Evolutionary conservation across 2,797 vertebrate species (phyloP).

Genomic region (Sebastes taczanowskii): DNA sequence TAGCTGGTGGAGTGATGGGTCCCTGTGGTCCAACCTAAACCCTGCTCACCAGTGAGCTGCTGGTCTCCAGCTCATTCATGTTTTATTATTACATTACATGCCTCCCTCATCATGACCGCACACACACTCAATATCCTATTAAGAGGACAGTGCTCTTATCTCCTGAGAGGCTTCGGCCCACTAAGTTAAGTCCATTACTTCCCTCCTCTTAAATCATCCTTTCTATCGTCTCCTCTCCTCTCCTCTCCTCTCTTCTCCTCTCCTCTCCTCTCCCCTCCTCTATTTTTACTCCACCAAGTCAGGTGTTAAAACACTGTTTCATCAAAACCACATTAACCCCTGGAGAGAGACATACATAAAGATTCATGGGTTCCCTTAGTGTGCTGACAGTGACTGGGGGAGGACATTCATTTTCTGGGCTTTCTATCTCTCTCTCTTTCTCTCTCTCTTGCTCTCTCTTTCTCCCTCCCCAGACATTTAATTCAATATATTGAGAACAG

Average conservation of each 20-base stretch:
- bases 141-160: conserved; percentile 69
- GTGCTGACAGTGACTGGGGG: conserved; percentile 62
- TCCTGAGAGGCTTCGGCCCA: conserved; percentile 64
- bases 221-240: conserved; percentile 7
- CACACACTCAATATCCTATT: conserved; percentile 71
- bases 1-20: conserved; percentile 68
- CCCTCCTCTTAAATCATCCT: conserved; percentile 61
- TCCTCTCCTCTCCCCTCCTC: not conserved
- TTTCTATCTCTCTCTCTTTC: conserved; percentile 18
- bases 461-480: conserved; percentile 40
- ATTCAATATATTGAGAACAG: conserved; percentile 64
- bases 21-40: conserved; percentile 70
- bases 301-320: conserved; percentile 73
- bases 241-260: not conserved
- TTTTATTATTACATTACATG: conserved; percentile 76
- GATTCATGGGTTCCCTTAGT: conserved; percentile 65
- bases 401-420: conserved; percentile 64
- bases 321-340: conserved; percentile 77
- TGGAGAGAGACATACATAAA: conserved; percentile 69
- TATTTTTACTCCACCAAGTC: conserved; percentile 50
- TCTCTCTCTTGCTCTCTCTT: not conserved
- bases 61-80: conserved; percentile 70
- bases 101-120: conserved; percentile 63
- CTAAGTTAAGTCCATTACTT: conserved; percentile 73
- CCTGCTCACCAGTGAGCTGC: conserved; percentile 66